Evolutionary conservation across 1,140 invertebrate genomes (phyloP), one percentile per base, ranked within the genome.

Genomic region (Sminthurides bifidus): DNA sequence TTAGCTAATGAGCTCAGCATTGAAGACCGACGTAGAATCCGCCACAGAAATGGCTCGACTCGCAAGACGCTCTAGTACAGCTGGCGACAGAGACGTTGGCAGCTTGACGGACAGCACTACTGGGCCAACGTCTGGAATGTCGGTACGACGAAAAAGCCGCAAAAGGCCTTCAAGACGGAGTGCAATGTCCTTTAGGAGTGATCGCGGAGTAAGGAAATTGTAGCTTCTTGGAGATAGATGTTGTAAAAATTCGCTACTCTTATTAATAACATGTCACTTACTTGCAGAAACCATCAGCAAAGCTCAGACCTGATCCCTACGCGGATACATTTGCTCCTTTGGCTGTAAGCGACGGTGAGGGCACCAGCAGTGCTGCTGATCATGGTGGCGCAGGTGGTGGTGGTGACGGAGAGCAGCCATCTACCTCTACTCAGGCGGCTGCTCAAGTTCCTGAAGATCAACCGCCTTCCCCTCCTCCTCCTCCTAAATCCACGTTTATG

Each of bases 21-120:
- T 87, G 75, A 87, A 85, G 78, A 84, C 82, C 65, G 84, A 86
- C 74, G 76, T 86, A 70, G 77, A 77, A 68, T 77, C 77, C 54
- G 81, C 82, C 38, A 77, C 83, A 58, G 75, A 80, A 72, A 71
- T 77, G 59, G 72, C 70, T 15, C 52, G 64, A 52, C 53, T 68
- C 45, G 66, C 66, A 0, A 49, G 68, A 33, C 57, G 65, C 38
- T 63, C 60, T 12, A 63, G 63, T 55, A 59, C 58, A 44, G 35
- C 30, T 21, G 33, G 51, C 38, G 62, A 61, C 24, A 5, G 46
- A 19, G 52, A 54, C n/a, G 52, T 49, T 30, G 46, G 46, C 19
- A 49, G 46, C 24, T 12, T 49, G 30, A 54, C 46, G 15, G 54
- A 41, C 2, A 64, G 63, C 52, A 35, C 58, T 15, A 59, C 59